Percentiles rank a stretch among this genome's conserved stretches.
phyloP scores from a whole-genome alignment of 2,113 vertebrate genomes.

The Forbesichthys agassizii region DNA sequence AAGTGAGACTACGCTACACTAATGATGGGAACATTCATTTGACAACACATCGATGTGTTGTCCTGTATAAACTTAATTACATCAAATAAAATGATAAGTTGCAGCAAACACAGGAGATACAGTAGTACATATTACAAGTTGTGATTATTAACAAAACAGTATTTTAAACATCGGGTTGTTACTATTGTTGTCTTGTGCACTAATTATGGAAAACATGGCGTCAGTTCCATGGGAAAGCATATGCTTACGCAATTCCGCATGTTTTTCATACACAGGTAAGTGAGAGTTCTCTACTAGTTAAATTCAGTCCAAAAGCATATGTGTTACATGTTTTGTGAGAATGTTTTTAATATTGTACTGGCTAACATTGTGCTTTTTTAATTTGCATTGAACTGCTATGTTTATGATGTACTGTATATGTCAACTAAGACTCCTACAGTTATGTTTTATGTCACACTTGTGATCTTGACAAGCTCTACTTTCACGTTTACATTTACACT shows the following conservation, averaged over 20 bases:
- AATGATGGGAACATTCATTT: background rate
- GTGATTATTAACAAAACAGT: background rate
- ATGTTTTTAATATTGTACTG: constrained; percentile 6
- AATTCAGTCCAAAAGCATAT: background rate
- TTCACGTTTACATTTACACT: constrained; percentile 48
- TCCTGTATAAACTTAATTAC: background rate
- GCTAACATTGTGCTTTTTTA: constrained; percentile 1
- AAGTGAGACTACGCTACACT: background rate
- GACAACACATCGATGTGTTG: background rate
- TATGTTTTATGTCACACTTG: background rate
- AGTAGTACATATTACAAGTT: background rate
- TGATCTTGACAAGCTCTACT: too few relatives aligned
- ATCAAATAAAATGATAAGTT: background rate
- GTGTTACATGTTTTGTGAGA: background rate
- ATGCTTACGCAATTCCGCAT: too few relatives aligned
- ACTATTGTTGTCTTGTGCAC: background rate
- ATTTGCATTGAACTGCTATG: background rate
- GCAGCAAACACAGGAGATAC: background rate
- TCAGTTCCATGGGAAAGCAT: too few relatives aligned
- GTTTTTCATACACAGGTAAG: too few relatives aligned
- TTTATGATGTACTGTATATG: background rate
- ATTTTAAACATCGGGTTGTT: background rate
- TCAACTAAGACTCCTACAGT: background rate
- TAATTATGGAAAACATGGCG: too few relatives aligned
- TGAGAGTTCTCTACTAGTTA: background rate